phyloP scores from a whole-genome alignment of 2,888 invertebrate species.

The Lithophane ornitopus region DNA sequence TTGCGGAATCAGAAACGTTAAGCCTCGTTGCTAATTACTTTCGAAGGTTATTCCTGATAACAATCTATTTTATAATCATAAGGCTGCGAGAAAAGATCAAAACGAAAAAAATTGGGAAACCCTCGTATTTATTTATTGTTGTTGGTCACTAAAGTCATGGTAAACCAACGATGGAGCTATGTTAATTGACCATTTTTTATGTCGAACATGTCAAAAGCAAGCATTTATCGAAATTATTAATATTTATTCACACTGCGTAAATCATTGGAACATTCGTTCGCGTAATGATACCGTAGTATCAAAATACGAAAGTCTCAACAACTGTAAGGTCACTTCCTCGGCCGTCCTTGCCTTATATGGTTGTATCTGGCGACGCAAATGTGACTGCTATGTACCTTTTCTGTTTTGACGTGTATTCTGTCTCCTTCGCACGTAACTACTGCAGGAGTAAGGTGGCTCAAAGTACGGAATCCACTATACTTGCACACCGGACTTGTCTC shows the following conservation, averaged over 20 bases:
- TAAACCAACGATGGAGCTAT: constrained; percentile 32
- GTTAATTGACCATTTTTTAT: constrained; percentile 54
- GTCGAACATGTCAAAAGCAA: constrained; percentile 44
- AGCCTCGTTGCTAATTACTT: constrained; percentile 25
- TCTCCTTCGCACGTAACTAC: constrained; percentile 60
- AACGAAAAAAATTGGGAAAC: constrained; percentile 9
- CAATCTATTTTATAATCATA: constrained; percentile 26
- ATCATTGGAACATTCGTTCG: constrained; percentile 45
- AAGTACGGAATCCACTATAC: constrained; percentile 49
- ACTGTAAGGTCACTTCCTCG: constrained; percentile 74
- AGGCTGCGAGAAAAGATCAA: constrained; percentile 2
- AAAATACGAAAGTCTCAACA: constrained; percentile 75
- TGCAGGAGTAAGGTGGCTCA: constrained; percentile 47
- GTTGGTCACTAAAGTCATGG: neutral
- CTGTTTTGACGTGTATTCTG: constrained; percentile 61
- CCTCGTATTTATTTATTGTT: neutral
- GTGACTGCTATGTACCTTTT: constrained; percentile 61
- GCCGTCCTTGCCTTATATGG: constrained; percentile 85
- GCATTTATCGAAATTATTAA: constrained; percentile 48
- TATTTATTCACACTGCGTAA: constrained; percentile 56
- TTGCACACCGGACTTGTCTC: constrained; percentile 61
- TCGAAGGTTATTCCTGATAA: constrained; percentile 37
- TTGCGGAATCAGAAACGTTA: constrained; percentile 27
- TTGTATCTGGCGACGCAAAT: constrained; percentile 73
- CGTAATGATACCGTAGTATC: constrained; percentile 63